These are phyloP conservation scores for Microtus richardsoni DNA, from an alignment of 2,113 vertebrate genomes.

Conservation along the genomic window DNA sequence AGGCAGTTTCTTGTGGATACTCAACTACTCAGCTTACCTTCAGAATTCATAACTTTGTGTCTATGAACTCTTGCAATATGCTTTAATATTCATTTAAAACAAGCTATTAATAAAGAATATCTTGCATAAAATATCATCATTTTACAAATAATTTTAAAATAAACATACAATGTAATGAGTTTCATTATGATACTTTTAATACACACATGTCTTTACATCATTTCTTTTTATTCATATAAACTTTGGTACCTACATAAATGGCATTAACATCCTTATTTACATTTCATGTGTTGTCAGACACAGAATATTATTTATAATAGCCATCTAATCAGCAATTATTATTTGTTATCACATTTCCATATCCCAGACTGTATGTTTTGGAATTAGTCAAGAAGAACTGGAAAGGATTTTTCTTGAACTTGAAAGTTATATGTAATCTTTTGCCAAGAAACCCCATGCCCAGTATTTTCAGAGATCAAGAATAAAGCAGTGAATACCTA, in stretches of 20 bases:
- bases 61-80: background rate
- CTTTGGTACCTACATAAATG: background rate
- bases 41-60: background rate
- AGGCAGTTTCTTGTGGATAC: background rate
- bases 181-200: background rate
- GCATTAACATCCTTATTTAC: background rate
- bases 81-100: background rate
- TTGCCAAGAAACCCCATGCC: background rate
- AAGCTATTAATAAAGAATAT: background rate
- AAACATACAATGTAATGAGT: background rate
- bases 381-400: background rate
- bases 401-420: constrained; percentile 16
- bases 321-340: background rate
- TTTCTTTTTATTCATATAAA: background rate
- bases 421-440: background rate
- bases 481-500: background rate
- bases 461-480: background rate
- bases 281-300: constrained; percentile 31
- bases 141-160: background rate
- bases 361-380: background rate
- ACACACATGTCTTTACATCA: background rate
- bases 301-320: background rate
- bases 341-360: background rate
- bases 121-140: background rate
- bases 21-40: background rate